Percentiles rank a stretch among this genome's conserved stretches.
Conservation (phyloP, 2,888 invertebrate genomes). For the Oeneis ivallda region DNA sequence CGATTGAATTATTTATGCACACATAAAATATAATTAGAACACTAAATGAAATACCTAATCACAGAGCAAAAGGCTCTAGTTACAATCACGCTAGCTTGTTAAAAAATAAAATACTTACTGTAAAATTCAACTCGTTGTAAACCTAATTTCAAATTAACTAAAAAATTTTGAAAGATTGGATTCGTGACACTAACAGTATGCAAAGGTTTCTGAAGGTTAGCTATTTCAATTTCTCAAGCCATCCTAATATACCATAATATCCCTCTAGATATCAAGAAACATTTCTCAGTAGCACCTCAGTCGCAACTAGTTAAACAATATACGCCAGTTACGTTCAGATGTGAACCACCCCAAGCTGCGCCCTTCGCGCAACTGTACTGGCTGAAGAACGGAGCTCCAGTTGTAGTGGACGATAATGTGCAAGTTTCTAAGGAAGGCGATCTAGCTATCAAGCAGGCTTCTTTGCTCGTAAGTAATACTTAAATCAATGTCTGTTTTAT, state of each 20-base stretch:
- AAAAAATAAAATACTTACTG: no score
- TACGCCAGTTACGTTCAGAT: conserved; percentile 91
- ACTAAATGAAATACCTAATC: no score
- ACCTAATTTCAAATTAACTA: no score
- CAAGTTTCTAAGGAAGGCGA: conserved; percentile 92
- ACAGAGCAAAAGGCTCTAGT: no score
- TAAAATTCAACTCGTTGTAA: no score
- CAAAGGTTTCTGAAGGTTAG: no score
- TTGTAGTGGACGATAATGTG: conserved; percentile 84
- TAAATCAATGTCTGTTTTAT: not conserved
- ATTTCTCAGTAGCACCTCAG: conserved; percentile 94
- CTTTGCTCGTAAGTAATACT: conserved; percentile 82
- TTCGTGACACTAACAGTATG: no score
- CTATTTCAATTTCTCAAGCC: no score
- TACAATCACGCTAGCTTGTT: no score
- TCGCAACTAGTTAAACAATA: conserved; percentile 91
- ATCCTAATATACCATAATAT: not conserved
- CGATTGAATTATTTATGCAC: no score
- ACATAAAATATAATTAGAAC: no score
- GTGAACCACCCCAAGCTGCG: conserved; percentile 93
- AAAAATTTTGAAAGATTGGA: no score
- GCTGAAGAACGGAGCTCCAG: conserved; percentile 89
- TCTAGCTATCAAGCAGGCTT: conserved; percentile 91
- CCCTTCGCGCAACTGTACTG: conserved; percentile 94
- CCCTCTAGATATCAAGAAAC: conserved; percentile 90